Percentiles rank a stretch among this genome's conserved stretches.
Conservation (phyloP, 2,797 vertebrate genomes). For the Falco peregrinus region DNA sequence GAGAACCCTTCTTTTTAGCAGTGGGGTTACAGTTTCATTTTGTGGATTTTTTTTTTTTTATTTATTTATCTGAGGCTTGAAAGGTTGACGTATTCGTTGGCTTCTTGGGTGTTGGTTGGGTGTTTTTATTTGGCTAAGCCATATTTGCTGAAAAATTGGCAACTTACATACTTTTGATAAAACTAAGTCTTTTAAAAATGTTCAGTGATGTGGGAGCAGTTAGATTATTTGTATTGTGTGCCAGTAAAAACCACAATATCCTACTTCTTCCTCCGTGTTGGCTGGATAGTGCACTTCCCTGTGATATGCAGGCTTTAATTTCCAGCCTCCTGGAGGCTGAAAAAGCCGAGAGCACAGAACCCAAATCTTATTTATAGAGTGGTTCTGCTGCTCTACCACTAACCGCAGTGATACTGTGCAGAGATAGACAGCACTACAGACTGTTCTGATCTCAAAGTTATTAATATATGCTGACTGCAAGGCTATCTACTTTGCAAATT, state of each 20-base stretch:
- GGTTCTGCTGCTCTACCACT: neutral
- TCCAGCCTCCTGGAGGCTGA: neutral
- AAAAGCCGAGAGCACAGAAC: neutral
- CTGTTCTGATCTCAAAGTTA: neutral
- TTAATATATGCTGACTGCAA: neutral
- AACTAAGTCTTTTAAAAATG: neutral
- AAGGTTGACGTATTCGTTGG: neutral
- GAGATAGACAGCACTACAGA: neutral
- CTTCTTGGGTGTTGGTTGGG: neutral
- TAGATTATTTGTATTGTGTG: neutral
- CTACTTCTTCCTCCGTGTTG: neutral
- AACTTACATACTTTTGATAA: neutral
- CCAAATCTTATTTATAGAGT: slow-evolving; percentile 16
- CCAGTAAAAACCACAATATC: slow-evolving; percentile 9
- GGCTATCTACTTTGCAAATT: neutral
- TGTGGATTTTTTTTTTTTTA: neutral
- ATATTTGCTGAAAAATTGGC: neutral
- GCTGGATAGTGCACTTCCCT: neutral
- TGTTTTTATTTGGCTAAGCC: neutral
- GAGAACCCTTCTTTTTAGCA: neutral
- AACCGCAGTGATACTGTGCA: neutral
- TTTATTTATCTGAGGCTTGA: neutral
- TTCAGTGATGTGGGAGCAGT: neutral
- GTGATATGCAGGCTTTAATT: slow-evolving; percentile 38
- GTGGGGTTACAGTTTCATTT: neutral